These are phyloP conservation scores for Heterohyrax brucei DNA, from an alignment of 2,797 vertebrate genomes.

Conservation along the genomic window DNA sequence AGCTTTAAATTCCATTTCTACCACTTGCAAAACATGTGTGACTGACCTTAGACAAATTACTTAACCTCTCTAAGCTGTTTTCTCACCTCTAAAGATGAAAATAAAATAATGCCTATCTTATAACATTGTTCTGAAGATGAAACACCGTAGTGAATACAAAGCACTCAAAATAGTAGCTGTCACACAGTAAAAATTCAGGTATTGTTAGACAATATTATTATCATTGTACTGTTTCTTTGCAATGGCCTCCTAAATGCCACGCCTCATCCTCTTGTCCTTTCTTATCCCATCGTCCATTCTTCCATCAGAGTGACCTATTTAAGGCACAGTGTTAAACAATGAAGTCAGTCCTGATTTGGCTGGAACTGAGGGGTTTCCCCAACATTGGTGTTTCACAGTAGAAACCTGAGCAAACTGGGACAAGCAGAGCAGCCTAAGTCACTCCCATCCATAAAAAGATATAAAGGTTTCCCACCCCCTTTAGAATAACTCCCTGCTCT, in stretches of 20 bases:
- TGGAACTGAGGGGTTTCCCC: neutral
- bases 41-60: neutral
- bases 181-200: neutral
- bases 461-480: neutral
- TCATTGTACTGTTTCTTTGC: neutral
- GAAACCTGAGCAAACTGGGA: neutral
- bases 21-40: neutral
- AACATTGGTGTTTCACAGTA: neutral
- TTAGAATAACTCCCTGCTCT: neutral
- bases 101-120: neutral
- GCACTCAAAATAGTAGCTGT: neutral
- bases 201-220: neutral
- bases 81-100: neutral
- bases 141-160: neutral
- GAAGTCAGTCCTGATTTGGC: neutral
- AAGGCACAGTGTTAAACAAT: neutral
- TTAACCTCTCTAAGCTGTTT: neutral
- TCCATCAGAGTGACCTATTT: neutral
- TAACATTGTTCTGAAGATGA: neutral
- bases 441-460: neutral
- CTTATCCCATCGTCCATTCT: neutral
- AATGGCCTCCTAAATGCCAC: neutral
- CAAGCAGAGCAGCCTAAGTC: neutral
- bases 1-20: neutral
- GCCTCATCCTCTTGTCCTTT: neutral